Percentiles rank a stretch among this genome's conserved stretches.
phyloP scores from a whole-genome alignment of 2,797 vertebrate genomes.

The Alfaro cultratus region DNA sequence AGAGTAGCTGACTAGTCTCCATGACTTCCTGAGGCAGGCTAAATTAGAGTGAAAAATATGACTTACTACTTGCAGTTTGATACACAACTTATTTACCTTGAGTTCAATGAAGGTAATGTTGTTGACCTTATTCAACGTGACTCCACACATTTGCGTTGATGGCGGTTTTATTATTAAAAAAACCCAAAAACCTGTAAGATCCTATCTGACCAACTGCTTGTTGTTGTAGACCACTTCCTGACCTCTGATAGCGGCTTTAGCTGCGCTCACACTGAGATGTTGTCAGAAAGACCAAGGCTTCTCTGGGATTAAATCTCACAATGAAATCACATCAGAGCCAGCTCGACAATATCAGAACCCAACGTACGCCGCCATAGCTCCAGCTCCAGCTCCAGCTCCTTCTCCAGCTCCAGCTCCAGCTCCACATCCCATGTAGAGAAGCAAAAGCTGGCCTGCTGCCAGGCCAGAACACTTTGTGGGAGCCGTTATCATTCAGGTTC shows the following conservation, averaged over 20 bases:
- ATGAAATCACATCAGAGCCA: constrained; percentile 70
- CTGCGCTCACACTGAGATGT: constrained; percentile 44
- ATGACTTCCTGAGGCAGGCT: background rate
- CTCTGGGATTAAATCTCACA: constrained; percentile 72
- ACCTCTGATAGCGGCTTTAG: constrained; percentile 47
- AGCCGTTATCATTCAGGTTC: constrained; percentile 65
- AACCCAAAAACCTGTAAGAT: constrained; percentile 21
- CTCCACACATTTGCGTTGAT: constrained; percentile 4
- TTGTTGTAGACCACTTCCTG: constrained; percentile 60
- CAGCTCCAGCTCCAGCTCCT: no score
- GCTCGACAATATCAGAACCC: constrained; percentile 47
- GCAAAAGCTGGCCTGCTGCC: constrained; percentile 57
- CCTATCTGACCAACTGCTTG: constrained; percentile 26
- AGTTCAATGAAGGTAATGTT: background rate
- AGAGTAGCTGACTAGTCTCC: background rate
- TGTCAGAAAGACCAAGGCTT: constrained; percentile 66
- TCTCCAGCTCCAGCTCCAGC: constrained; percentile 68
- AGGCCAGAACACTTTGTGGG: constrained; percentile 62
- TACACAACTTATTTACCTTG: background rate
- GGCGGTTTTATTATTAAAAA: constrained; percentile 9
- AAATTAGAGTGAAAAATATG: background rate
- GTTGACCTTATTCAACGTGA: background rate
- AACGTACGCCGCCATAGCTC: constrained; percentile 60
- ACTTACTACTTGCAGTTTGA: background rate
- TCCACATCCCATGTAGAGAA: constrained; percentile 61